A percentile compares a stretch with the other conserved stretches of the same genome.
phyloP scores from a whole-genome alignment of 1,140 invertebrate species.

The Theocolax elegans region DNA sequence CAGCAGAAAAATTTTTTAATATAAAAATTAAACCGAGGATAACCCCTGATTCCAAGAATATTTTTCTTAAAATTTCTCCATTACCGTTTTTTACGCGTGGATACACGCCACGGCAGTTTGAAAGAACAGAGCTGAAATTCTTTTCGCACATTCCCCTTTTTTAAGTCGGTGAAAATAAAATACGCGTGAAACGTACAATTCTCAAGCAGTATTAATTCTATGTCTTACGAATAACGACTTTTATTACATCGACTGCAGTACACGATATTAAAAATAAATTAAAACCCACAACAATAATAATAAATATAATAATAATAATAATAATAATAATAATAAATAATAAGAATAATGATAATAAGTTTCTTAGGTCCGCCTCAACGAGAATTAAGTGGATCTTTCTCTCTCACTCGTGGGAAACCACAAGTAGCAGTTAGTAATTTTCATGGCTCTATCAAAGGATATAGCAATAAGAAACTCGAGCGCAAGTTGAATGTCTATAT shows the following conservation, averaged over 20 bases:
- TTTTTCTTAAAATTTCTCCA: slow-evolving; percentile 20
- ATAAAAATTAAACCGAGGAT: neutral
- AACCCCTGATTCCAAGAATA: slow-evolving; percentile 7
- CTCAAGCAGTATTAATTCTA: slow-evolving; percentile 8
- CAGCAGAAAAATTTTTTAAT: slow-evolving; percentile 25
- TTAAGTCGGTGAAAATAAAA: neutral
- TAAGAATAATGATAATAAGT: too few species aligned
- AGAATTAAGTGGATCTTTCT: too few species aligned
- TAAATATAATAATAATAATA: too few species aligned
- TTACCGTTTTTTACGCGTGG: slow-evolving; percentile 21
- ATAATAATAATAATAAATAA: too few species aligned
- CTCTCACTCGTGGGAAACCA: too few species aligned
- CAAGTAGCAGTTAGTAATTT: slow-evolving; percentile 5
- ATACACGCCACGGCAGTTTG: slow-evolving; percentile 12
- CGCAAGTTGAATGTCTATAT: neutral
- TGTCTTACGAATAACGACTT: neutral
- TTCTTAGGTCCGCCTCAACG: too few species aligned
- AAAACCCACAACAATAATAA: too few species aligned
- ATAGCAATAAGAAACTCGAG: neutral
- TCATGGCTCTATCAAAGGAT: neutral
- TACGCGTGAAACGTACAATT: neutral
- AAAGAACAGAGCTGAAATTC: slow-evolving; percentile 18
- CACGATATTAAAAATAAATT: neutral
- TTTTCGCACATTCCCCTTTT: neutral
- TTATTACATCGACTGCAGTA: neutral